Percentiles rank a stretch among this genome's conserved stretches.
phyloP scores from a whole-genome alignment of 1,140 invertebrate genomes.

The Drosophila subpulchrella region DNA sequence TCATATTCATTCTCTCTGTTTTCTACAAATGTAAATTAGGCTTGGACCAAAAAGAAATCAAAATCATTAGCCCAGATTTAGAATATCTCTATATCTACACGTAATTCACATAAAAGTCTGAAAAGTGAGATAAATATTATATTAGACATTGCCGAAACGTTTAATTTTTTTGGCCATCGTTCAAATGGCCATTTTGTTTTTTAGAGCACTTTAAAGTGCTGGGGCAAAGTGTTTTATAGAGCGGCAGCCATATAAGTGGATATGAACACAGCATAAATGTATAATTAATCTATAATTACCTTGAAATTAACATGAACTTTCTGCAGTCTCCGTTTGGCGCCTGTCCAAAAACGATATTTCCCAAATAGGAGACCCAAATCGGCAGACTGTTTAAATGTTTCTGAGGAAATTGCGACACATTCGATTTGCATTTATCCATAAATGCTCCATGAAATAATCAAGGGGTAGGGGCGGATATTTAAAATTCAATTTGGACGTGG shows the following conservation, averaged over 20 bases:
- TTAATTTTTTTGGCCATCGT: slow-evolving; percentile 44
- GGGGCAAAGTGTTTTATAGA: slow-evolving; percentile 46
- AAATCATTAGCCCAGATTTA: slow-evolving; percentile 73
- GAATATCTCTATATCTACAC: slow-evolving; percentile 29
- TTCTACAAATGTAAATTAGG: slow-evolving; percentile 30
- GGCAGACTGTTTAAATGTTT: slow-evolving; percentile 42
- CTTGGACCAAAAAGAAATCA: slow-evolving; percentile 31
- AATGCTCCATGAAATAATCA: slow-evolving; percentile 19
- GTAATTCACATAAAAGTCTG: slow-evolving; percentile 43
- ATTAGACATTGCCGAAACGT: slow-evolving; percentile 6
- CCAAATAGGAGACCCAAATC: slow-evolving; percentile 25
- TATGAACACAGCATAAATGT: slow-evolving; percentile 41
- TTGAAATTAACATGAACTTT: slow-evolving; percentile 73
- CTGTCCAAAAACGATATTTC: slow-evolving; percentile 38
- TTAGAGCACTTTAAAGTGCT: slow-evolving; percentile 32
- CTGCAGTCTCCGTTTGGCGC: slow-evolving; percentile 54
- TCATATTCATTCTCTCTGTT: slow-evolving; percentile 50
- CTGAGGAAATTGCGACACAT: slow-evolving; percentile 65
- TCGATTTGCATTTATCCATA: slow-evolving; percentile 66
- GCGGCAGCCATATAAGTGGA: slow-evolving; percentile 14
- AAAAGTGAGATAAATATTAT: slow-evolving; percentile 36
- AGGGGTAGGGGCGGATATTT: slow-evolving; percentile 27
- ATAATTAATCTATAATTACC: slow-evolving; percentile 71
- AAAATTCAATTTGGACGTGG: slow-evolving; percentile 61
- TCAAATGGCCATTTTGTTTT: slow-evolving; percentile 57